A percentile compares a stretch with the other conserved stretches of the same genome.
Conservation (phyloP, 2,113 vertebrate species). For the Alexandromys fortis region DNA sequence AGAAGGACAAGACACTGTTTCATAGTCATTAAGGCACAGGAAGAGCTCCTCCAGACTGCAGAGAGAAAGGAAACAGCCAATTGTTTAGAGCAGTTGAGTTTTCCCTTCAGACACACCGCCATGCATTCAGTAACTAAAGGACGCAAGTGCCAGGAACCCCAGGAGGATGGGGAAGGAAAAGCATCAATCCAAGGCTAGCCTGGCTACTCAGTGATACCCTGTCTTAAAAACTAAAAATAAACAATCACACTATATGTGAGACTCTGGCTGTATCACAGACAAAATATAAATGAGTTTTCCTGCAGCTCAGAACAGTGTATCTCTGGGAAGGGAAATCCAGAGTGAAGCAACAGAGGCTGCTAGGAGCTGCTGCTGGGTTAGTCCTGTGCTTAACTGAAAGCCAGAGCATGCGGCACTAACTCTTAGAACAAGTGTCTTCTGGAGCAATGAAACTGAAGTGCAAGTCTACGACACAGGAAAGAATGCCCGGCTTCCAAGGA, state of each 20-base stretch:
- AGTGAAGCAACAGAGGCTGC: not conserved
- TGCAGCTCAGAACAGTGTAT: not conserved
- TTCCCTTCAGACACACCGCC: not conserved
- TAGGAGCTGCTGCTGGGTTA: not conserved
- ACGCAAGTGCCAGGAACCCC: not conserved
- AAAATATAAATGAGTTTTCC: conserved; percentile 43
- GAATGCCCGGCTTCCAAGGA: not conserved
- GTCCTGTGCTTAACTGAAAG: conserved; percentile 28
- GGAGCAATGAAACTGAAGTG: not conserved
- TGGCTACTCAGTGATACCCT: not conserved
- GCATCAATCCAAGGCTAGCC: not conserved
- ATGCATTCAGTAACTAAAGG: conserved; percentile 32
- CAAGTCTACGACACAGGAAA: not conserved
- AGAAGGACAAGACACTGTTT: conserved; percentile 91
- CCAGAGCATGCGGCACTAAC: not conserved
- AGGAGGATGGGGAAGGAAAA: not conserved
- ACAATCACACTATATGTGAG: not conserved
- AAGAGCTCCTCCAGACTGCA: conserved; percentile 98
- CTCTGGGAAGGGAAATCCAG: conserved; percentile 3
- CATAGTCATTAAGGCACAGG: conserved; percentile 97
- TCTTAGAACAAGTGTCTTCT: not conserved
- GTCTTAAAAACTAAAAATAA: not conserved
- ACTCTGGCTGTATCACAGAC: not conserved
- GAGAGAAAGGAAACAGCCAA: conserved; percentile 58
- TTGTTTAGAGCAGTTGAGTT: conserved; percentile 20